Conservation (phyloP, 2,113 vertebrate species). For the Chloropsis cyanopogon region DNA sequence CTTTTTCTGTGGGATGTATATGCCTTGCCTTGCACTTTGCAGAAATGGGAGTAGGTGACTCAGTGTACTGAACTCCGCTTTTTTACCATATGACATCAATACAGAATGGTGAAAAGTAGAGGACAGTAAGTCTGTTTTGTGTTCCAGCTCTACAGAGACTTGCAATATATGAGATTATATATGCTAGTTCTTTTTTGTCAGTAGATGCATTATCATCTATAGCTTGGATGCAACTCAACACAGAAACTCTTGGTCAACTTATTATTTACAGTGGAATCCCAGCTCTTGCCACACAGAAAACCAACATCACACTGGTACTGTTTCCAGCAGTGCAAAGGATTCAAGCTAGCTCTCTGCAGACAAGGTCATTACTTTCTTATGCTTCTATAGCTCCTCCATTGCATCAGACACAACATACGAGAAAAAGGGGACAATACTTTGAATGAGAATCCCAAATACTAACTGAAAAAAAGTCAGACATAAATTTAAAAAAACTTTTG, state of each 20-base stretch:
- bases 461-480: not conserved
- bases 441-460: not conserved
- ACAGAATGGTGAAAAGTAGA: not conserved
- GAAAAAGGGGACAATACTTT: not conserved
- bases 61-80: not conserved
- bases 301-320: not conserved
- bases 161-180: not conserved
- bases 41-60: not conserved
- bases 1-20: not conserved
- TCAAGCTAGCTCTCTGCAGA: not conserved
- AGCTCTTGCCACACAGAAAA: not conserved
- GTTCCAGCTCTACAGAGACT: not conserved
- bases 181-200: not conserved
- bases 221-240: not conserved
- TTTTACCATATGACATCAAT: not conserved
- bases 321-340: not conserved
- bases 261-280: not conserved
- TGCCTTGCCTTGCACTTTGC: not conserved
- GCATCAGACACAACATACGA: not conserved
- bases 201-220: not conserved
- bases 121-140: not conserved
- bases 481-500: fast-evolving
- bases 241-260: not conserved
- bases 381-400: not conserved
- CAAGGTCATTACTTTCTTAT: not conserved